Evolutionary conservation across 2,888 invertebrate genomes (phyloP), one percentile per base, ranked within the genome.

Genomic region (Choristoneura rosaceana): DNA sequence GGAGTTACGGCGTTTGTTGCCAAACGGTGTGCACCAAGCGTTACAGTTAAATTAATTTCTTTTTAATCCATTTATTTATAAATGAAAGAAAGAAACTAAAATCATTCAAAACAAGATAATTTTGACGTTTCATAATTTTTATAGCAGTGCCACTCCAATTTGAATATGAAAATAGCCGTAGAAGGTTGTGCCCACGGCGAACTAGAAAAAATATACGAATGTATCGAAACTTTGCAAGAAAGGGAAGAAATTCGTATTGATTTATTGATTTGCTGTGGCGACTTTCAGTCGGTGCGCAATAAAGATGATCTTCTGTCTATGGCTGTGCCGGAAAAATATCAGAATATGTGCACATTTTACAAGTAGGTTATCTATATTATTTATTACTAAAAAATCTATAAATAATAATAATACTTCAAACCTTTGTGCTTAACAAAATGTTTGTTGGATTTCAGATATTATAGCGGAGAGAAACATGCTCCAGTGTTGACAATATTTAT

Each of bases 111-210:
- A 17, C 17, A 52, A 52, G 17, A 25, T 55, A 25, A 4, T 25
- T 55, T 3, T 12, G 9, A 25, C 3, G 10, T 25, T 12, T 25
- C 12, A 12, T 55, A 10, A 25, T 25, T 17, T 55, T 25, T 25
- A 12, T 4, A 12, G 25, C 5, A 9, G 25, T 12, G 25, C 10
- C 9, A 55, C 12, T 55, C 4, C 25, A 4, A 55, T 25, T 55
- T 62, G 15, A 94, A 83, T 82, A 98, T 99, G 98, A 97, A 97
- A 92, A 97, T 99, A 73, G 99, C 99, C 0, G 95, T 99, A 0
- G 99, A 99, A 94, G 99, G 99, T 69, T 99, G 99, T 93, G 98
- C 99, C 81, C 99, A 99, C 90, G 99, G 99, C 2, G 99, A 99
- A 88, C 94, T 99, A 75, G 99, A 99, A 82, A 97, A 96, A 84